Evolutionary conservation across 2,888 invertebrate genomes (phyloP).

Genomic region (Campopleginae sp.): DNA sequence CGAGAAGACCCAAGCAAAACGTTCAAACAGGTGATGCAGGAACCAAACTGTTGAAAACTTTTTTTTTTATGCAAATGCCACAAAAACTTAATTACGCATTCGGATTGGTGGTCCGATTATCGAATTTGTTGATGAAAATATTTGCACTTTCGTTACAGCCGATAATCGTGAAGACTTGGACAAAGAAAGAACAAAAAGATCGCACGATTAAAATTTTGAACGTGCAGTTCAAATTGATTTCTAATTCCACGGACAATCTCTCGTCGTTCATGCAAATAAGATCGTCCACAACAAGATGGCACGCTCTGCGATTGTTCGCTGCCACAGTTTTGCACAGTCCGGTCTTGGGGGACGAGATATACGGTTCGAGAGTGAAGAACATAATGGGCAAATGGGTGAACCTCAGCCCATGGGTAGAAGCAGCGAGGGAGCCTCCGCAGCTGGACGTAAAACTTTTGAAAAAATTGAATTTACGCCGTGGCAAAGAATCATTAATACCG

Average conservation of each 20-base stretch:
- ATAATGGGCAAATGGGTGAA: constrained; percentile 78
- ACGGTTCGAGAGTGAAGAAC: constrained; percentile 79
- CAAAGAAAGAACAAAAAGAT: constrained; percentile 65
- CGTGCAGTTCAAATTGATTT: constrained; percentile 74
- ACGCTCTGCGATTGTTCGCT: constrained; percentile 81
- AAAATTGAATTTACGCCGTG: constrained; percentile 69
- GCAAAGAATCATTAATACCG: constrained; percentile 78
- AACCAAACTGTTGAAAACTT: neutral
- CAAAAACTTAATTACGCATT: neutral
- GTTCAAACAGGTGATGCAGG: constrained; percentile 11
- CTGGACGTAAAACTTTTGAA: constrained; percentile 73
- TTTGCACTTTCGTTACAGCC: constrained; percentile 71
- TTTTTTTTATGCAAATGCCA: neutral
- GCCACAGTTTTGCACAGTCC: constrained; percentile 80
- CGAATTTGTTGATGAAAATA: neutral
- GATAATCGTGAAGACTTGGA: constrained; percentile 71
- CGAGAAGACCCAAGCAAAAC: neutral
- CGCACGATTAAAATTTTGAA: constrained; percentile 71
- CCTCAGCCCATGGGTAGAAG: constrained; percentile 78
- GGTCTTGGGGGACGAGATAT: constrained; percentile 82
- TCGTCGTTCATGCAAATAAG: constrained; percentile 80
- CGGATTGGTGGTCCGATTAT: neutral
- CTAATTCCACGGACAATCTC: constrained; percentile 73
- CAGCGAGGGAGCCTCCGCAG: constrained; percentile 65
- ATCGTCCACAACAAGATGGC: constrained; percentile 76